A percentile compares a stretch with the other conserved stretches of the same genome.
Conservation (phyloP, 2,113 vertebrate genomes). For the Proteles cristata region DNA sequence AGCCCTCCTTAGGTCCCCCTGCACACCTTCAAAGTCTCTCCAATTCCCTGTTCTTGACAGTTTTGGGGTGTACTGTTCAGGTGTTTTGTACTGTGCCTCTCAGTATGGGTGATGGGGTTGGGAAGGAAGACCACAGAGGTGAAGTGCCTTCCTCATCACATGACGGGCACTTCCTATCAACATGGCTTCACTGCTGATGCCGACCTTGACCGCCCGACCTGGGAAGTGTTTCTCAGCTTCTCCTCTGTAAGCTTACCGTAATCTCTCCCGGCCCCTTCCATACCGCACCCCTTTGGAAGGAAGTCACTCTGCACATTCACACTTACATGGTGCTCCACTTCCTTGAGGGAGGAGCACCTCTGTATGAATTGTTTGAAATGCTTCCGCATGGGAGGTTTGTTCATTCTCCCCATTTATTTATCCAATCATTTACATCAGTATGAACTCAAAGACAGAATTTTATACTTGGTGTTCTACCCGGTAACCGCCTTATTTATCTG, state of each 20-base stretch:
- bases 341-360: not conserved
- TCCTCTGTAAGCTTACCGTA: too few relatives aligned
- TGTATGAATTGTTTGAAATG: not conserved
- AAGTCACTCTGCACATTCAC: not conserved
- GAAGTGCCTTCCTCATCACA: too few relatives aligned
- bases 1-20: not conserved
- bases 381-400: not conserved
- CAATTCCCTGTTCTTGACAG: not conserved
- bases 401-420: not conserved
- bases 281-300: too few relatives aligned
- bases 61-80: not conserved
- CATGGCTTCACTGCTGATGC: not conserved
- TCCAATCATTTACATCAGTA: not conserved
- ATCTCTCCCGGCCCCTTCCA: not conserved
- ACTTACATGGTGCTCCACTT: accelerated
- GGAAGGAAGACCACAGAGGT: not conserved
- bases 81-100: not conserved
- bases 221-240: not conserved
- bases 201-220: not conserved
- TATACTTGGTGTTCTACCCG: not conserved
- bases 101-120: not conserved
- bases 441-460: not conserved
- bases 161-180: accelerated
- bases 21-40: not conserved
- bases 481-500: not conserved